A percentile compares a stretch with the other conserved stretches of the same genome.
Evolutionary conservation across 2,888 invertebrate species (phyloP).

Genomic region (Tipula vernalis): DNA sequence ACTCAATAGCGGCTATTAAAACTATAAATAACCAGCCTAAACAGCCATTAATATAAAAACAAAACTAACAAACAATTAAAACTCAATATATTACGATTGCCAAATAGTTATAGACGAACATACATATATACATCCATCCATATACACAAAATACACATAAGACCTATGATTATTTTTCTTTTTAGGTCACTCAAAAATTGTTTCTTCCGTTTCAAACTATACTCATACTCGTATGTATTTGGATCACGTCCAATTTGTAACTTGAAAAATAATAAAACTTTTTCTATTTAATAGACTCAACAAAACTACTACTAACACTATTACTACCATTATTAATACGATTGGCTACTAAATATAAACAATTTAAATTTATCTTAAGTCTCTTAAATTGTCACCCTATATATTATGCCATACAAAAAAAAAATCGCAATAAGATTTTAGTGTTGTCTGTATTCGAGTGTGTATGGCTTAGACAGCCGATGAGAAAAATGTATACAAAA

Average conservation of each 20-base stretch:
- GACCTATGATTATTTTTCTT: not conserved
- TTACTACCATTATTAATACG: not conserved
- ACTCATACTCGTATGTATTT: not conserved
- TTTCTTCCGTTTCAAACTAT: not conserved
- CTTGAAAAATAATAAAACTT: not conserved
- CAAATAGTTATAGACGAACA: not conserved
- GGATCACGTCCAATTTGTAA: not conserved
- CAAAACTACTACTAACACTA: not conserved
- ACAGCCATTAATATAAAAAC: not conserved
- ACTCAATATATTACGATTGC: not conserved
- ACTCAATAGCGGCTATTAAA: not conserved
- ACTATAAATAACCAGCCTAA: not conserved
- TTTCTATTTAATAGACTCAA: not conserved
- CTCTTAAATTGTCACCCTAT: not conserved
- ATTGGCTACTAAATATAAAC: not conserved
- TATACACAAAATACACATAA: not conserved
- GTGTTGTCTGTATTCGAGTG: not conserved
- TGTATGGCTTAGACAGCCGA: not conserved
- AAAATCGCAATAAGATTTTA: not conserved
- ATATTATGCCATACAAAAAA: not conserved
- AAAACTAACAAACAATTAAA: slow-evolving; percentile 4
- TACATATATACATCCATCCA: not conserved
- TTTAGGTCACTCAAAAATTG: slow-evolving; percentile 4
- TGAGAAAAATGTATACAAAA: not conserved
- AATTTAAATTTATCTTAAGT: not conserved